Conservation (phyloP, 2,113 vertebrate species). For the Gymnarchus niloticus region DNA sequence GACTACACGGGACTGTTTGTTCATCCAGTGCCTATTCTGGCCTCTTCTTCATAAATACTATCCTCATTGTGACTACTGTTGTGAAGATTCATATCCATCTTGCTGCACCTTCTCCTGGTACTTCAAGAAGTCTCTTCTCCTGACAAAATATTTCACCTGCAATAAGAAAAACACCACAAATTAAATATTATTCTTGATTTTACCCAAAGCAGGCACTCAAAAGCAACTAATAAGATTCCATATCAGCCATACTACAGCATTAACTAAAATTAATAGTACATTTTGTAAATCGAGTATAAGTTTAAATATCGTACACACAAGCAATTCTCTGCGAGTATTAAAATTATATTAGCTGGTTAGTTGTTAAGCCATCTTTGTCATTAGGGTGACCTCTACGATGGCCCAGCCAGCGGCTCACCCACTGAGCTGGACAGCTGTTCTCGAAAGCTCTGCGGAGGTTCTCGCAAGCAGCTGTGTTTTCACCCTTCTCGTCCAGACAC, state of each 20-base stretch:
- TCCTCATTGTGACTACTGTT: slow-evolving; percentile 48
- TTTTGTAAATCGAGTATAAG: not conserved
- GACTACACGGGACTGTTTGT: not conserved
- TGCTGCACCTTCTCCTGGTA: slow-evolving; percentile 79
- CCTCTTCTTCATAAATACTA: not conserved
- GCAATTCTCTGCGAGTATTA: not conserved
- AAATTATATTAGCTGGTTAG: not conserved
- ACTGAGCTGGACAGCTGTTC: slow-evolving; percentile 76
- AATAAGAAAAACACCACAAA: slow-evolving; percentile 28
- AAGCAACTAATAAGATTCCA: not conserved
- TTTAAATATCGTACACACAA: not conserved
- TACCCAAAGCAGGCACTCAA: not conserved
- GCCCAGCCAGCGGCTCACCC: slow-evolving; percentile 63
- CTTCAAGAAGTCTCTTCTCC: slow-evolving; percentile 87
- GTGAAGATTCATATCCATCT: slow-evolving; percentile 64
- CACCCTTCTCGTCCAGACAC: slow-evolving; percentile 71
- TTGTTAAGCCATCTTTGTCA: not conserved
- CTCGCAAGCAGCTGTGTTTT: slow-evolving; percentile 60
- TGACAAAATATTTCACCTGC: slow-evolving; percentile 89
- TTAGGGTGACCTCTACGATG: not conserved
- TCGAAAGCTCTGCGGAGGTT: slow-evolving; percentile 66
- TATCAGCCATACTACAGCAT: not conserved
- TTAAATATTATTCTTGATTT: not conserved
- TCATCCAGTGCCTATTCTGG: not conserved
- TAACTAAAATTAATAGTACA: not conserved